phyloP scores from a whole-genome alignment of 2,888 invertebrate species.

The Diarsia brunnea region DNA sequence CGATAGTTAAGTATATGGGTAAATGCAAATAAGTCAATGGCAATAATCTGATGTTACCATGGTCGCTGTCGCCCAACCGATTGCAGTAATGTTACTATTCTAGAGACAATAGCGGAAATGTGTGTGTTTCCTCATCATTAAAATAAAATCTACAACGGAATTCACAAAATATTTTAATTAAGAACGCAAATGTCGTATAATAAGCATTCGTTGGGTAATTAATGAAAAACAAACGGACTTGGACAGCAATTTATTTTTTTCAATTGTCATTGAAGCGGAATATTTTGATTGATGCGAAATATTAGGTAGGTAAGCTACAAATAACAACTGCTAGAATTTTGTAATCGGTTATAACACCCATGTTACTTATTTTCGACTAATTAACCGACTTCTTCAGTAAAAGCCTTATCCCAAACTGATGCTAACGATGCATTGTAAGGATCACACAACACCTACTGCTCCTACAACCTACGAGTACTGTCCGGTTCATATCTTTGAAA shows the following conservation, averaged over 20 bases:
- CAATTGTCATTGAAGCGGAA: slow-evolving; percentile 21
- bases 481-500: not conserved
- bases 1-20: not conserved
- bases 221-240: slow-evolving; percentile 29
- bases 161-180: slow-evolving; percentile 15
- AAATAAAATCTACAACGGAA: not conserved
- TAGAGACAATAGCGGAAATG: not conserved
- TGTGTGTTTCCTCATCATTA: not conserved
- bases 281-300: slow-evolving; percentile 38
- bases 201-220: slow-evolving; percentile 8
- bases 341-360: not conserved
- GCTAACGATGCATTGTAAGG: not conserved
- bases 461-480: not conserved
- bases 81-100: not conserved
- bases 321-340: slow-evolving; percentile 25
- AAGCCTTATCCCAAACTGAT: no score
- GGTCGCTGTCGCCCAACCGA: not conserved
- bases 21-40: not conserved
- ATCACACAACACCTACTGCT: no score
- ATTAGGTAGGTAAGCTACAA: not conserved
- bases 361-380: not conserved
- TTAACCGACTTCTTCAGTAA: no score
- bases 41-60: not conserved
- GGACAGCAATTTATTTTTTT: slow-evolving; percentile 19
- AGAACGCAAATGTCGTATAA: not conserved